A percentile compares a stretch with the other conserved stretches of the same genome.
These are phyloP conservation scores for Apodemia zela DNA, from an alignment of 2,888 invertebrate genomes.

Conservation along the genomic window DNA sequence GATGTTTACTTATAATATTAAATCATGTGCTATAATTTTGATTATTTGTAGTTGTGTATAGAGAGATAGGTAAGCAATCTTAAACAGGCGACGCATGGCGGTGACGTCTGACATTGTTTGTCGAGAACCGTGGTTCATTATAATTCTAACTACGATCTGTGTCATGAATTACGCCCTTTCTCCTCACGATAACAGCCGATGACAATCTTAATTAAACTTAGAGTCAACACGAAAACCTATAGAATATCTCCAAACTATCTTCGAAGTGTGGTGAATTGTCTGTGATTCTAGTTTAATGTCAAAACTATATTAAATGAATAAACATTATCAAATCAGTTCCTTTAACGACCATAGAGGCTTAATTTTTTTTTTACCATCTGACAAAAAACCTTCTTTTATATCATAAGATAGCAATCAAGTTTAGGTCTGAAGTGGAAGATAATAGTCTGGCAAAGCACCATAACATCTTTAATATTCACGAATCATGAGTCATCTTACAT, in stretches of 20 bases:
- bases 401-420: no score
- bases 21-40: neutral
- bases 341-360: no score
- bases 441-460: no score
- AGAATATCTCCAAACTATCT: neutral
- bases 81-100: neutral
- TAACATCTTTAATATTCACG: no score
- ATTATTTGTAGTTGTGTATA: neutral
- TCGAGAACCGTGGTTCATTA: neutral
- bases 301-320: no score
- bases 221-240: neutral
- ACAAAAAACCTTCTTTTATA: no score
- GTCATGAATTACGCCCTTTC: slow-evolving; percentile 9
- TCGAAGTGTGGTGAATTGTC: neutral
- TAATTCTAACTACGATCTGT: slow-evolving; percentile 16
- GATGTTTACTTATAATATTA: no score
- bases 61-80: slow-evolving; percentile 16
- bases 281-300: no score
- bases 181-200: slow-evolving; percentile 3
- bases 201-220: slow-evolving; percentile 14
- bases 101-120: slow-evolving; percentile 18
- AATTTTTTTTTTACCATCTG: no score
- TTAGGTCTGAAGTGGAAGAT: no score
- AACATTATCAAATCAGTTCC: no score
- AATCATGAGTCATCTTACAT: no score